Evolutionary conservation across 2,113 vertebrate genomes (phyloP).

Genomic region (Gymnarchus niloticus): DNA sequence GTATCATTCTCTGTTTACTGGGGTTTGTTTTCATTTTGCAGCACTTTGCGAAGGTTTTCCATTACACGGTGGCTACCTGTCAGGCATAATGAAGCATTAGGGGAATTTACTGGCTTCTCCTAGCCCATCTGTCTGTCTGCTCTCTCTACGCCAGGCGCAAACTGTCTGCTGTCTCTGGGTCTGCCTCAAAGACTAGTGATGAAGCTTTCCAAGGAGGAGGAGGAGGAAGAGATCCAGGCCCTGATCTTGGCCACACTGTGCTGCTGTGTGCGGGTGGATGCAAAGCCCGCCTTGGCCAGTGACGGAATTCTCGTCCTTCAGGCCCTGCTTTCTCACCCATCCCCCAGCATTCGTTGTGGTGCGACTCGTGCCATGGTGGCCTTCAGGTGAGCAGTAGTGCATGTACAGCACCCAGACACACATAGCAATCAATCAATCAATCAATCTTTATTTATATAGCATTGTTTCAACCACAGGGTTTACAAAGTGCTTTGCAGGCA

Average conservation of each 20-base stretch:
- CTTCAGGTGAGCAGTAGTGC: slow-evolving; percentile 62
- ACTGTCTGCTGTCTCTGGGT: slow-evolving; percentile 51
- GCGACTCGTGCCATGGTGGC: slow-evolving; percentile 63
- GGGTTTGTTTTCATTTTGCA: background rate
- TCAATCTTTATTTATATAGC: no score
- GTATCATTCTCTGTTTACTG: background rate
- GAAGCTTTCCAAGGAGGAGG: slow-evolving; percentile 60
- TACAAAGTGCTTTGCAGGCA: no score
- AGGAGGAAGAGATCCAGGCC: slow-evolving; percentile 58
- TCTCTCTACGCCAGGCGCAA: slow-evolving; percentile 56
- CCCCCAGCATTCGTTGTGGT: slow-evolving; percentile 57
- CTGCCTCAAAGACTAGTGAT: slow-evolving; percentile 66
- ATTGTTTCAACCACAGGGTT: no score
- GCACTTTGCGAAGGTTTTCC: background rate
- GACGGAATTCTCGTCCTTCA: slow-evolving; percentile 56
- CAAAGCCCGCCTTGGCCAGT: slow-evolving; percentile 59
- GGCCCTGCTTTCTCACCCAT: slow-evolving; percentile 60
- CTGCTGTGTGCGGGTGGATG: slow-evolving; percentile 62
- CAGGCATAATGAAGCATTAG: slow-evolving; percentile 2
- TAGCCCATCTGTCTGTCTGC: background rate
- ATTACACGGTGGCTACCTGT: background rate
- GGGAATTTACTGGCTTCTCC: background rate
- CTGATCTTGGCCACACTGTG: slow-evolving; percentile 74
- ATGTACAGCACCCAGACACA: background rate
- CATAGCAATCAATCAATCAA: no score